Base-by-base conservation (phyloP, 2,888 invertebrate species). In the Cephus runcator region DNA sequence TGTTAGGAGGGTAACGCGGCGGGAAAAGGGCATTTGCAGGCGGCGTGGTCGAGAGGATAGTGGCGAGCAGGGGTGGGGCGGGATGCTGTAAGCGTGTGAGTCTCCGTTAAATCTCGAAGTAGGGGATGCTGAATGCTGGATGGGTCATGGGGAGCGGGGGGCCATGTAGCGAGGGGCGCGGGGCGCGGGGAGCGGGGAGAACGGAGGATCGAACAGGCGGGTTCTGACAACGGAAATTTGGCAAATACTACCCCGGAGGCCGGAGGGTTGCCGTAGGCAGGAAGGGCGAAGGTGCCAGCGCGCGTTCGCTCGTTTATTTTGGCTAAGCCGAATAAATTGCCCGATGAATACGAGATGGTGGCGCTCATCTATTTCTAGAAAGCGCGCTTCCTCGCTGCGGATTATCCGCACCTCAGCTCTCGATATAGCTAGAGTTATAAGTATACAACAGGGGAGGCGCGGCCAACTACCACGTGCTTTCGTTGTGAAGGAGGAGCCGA, bases 251-350 rank as follows among this genome's bases (percentile, higher is more conserved):
- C 40, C 77, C 33, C 73, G 73, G 35, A 34, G 73, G 23, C 73
- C n/a, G 73, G 40, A 69, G 74, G 68, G 69, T 12, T 31, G 30
- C 74, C 31, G 75, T 33, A 73, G 77, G 56, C 68, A 75, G 34
- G 30, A 34, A 69, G 73, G 76, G 36, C 35, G 69, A 75, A 73
- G 77, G 73, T 40, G 77, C 69, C 35, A 30, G 75, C 75, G 75
- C 75, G 75, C 75, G 78, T 78, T 75, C 40, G 78, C 78, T 78
- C 78, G 78, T 78, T 78, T 78, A 78, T 78, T 78, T 78, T 40
- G 78, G 73, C 78, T 78, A 75, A 78, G 78, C 78, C 78, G 78
- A 78, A 78, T 78, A 78, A 78, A 78, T 78, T 78, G 78, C 78
- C 78, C 78, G 75, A 76, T 76, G 78, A 78, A 78, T 75, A 71